Percentiles rank a stretch among this genome's conserved stretches.
Conservation (phyloP, 1,140 invertebrate species). For the Drosophila pachea region DNA sequence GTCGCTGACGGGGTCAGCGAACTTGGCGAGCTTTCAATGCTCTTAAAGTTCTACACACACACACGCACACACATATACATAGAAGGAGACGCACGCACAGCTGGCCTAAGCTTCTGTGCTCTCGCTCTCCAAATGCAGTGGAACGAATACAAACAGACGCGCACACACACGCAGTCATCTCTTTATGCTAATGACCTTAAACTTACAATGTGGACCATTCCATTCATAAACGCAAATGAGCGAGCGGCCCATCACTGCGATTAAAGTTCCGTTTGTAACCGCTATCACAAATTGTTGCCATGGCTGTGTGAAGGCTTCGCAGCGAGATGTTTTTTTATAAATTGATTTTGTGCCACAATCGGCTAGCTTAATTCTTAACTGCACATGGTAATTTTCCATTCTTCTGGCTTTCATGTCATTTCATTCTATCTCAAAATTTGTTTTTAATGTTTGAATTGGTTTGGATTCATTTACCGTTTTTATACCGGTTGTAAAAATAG, state of each 20-base stretch:
- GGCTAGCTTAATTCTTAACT: background rate
- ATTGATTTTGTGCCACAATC: conserved; percentile 41
- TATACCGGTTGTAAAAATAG: conserved; percentile 1
- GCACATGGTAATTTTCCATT: conserved; percentile 5
- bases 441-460: background rate
- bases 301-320: conserved; percentile 27
- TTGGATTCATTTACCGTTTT: background rate
- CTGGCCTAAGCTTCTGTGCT: conserved; percentile 21
- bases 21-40: conserved; percentile 24
- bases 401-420: background rate
- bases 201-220: conserved; percentile 40
- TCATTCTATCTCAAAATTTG: background rate
- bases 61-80: conserved; percentile 1
- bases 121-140: conserved; percentile 17
- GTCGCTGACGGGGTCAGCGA: conserved; percentile 29
- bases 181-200: conserved; percentile 44
- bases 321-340: conserved; percentile 21
- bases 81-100: conserved; percentile 5
- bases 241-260: conserved; percentile 37
- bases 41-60: conserved; percentile 1
- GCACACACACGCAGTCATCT: background rate
- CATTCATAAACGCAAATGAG: conserved; percentile 30
- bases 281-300: conserved; percentile 52
- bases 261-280: conserved; percentile 70
- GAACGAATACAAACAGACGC: background rate